phyloP scores from a whole-genome alignment of 1,140 invertebrate species.

The Melanaphis sacchari region DNA sequence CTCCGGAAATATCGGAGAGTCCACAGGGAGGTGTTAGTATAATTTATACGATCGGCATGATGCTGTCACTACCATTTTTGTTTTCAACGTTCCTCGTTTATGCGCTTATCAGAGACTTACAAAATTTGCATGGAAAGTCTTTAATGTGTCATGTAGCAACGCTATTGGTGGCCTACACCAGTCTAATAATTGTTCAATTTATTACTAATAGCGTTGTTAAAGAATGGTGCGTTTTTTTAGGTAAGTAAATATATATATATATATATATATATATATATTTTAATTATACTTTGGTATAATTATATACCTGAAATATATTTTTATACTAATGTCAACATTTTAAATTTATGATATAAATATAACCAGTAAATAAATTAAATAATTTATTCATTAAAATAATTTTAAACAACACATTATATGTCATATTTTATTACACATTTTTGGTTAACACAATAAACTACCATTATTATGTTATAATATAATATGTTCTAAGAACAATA shows the following conservation, averaged over 20 bases:
- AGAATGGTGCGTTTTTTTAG: background rate
- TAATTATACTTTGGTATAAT: background rate
- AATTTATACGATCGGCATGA: constrained; percentile 65
- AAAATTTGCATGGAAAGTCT: constrained; percentile 77
- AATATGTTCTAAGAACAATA: background rate
- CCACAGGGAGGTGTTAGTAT: background rate
- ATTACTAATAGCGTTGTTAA: background rate
- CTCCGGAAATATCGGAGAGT: background rate
- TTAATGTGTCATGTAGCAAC: constrained; percentile 76
- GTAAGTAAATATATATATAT: background rate
- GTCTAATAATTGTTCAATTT: background rate
- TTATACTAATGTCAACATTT: background rate
- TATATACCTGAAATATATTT: background rate
- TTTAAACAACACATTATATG: background rate
- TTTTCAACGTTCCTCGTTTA: constrained; percentile 76
- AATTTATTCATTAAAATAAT: constrained; percentile 18
- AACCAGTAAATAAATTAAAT: background rate
- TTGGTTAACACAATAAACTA: background rate
- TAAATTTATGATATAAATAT: background rate
- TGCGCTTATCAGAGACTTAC: constrained; percentile 72
- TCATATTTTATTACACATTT: background rate
- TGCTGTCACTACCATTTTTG: constrained; percentile 76
- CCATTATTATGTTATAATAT: background rate
- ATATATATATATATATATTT: background rate
- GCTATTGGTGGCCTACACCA: constrained; percentile 70